Base-by-base conservation (phyloP, 2,113 vertebrate species). In the Upupa epops region DNA sequence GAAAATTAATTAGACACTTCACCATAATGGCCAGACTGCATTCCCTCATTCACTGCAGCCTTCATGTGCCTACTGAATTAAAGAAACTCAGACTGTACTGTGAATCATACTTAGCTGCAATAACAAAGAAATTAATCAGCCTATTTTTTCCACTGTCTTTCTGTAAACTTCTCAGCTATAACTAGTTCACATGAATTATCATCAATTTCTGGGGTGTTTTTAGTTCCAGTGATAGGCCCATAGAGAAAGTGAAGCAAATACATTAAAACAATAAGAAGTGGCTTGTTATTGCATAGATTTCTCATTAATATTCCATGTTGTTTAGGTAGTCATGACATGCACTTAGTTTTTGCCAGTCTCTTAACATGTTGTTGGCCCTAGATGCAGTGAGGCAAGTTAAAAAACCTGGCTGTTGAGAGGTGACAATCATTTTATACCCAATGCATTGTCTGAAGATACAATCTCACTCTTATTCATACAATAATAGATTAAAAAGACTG, bases 1-100 rank as follows among this genome's bases (percentile, higher is more conserved):
- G 70, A 89, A 88, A 80, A 94, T 88, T 83, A 96, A 76, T 93
- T 92, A 92, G 73, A 68, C 29, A 54, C 72, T 96, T 96, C 92
- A 86, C 55, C 37, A 72, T 81, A 89, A 80, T 75, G 51, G 28
- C 26, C 77, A 65, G 63, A 65, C 20, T 65, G 29, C 29, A n/a
- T 46, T 65, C 20, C 22, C 12, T 84, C 28, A n/a, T 83, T 79
- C 78, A 84, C 1, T 61, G 29, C 5, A 88, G 17, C 12, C 34
- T 77, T 80, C 29, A 7, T 9, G 52, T 64, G 29, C 51, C 24
- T 82, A 66, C 51, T 77, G 89, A 88, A 93, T 90, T 77, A 36
- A 86, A 64, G 49, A 59, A 84, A 91, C 78, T 9, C 18, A 68
- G 63, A 60, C 32, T 46, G 15, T 60, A n/a, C 75, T 88, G 29